Evolutionary conservation across 2,797 vertebrate genomes (phyloP).

Genomic region (Poecile montanus): DNA sequence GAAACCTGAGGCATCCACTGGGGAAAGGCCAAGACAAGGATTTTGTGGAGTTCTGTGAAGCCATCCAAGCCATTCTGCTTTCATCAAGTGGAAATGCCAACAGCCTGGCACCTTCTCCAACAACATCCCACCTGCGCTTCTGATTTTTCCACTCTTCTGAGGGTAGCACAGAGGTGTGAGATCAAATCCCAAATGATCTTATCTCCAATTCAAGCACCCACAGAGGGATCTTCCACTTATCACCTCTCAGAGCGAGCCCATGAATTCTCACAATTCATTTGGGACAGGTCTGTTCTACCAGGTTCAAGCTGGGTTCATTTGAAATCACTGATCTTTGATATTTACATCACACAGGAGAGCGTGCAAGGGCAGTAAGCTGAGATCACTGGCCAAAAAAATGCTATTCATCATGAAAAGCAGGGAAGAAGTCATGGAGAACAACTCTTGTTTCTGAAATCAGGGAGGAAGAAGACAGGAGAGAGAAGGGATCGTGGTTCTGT

Average conservation of each 20-base stretch:
- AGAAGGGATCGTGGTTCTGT: not conserved
- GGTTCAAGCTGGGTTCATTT: conserved; percentile 51
- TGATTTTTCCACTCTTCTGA: not conserved
- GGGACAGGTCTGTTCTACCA: conserved; percentile 55
- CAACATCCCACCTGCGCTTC: not conserved
- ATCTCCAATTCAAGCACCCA: conserved; percentile 18
- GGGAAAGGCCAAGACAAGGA: not conserved
- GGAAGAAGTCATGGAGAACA: not conserved
- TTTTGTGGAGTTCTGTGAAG: not conserved
- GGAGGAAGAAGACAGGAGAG: not conserved
- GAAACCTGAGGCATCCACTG: not conserved
- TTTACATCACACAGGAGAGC: conserved; percentile 9
- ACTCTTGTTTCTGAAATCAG: not conserved
- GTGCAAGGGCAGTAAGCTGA: not conserved
- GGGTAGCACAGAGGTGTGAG: not conserved
- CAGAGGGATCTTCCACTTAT: not conserved
- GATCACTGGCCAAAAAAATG: conserved; percentile 22
- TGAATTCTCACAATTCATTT: conserved; percentile 63
- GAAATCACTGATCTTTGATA: conserved; percentile 27
- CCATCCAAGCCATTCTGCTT: conserved; percentile 16
- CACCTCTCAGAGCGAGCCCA: conserved; percentile 42
- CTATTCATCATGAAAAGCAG: not conserved
- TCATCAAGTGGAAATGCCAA: not conserved
- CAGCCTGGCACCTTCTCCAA: not conserved
- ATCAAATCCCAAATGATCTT: not conserved